Base-by-base conservation (phyloP, 2,113 vertebrate genomes). In the Tamias sibiricus region DNA sequence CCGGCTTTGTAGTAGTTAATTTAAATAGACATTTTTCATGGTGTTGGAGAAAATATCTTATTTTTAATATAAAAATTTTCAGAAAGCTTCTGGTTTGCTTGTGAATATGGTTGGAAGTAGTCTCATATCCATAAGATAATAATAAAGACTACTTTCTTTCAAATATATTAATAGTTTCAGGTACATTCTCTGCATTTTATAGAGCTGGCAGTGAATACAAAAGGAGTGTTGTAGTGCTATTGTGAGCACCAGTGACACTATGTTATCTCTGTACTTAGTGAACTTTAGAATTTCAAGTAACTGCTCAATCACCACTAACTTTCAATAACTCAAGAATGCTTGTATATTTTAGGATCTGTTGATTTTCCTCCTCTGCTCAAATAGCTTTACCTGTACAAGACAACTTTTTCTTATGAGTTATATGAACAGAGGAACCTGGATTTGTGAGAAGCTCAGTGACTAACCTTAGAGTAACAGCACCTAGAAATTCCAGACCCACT, bases 11-110 rank as follows among this genome's bases (percentile, higher is more conserved):
- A 66, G 1, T 97, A 82, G 94, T 97, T 98, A 97, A 97, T 94
- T 98, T 98, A 97, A 98, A 96, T 95, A 97, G 87, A 87, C 87
- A 28, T 85, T 87, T 92, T 86, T 59, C 95, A 94, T 97, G 0
- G 4, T 0, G 0, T 11, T 91, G 57, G 49, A 40, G 40, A 94
- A 52, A 76, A 86, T 71, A 52, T 57, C 81, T 95, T 90, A 85
- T 72, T 96, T 98, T 98, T 93, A 96, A 95, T 81, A 95, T 93
- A 84, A 95, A 94, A 97, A 95, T 59, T n/a, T 93, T 97, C 62
- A 94, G 91, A 96, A 95, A 87, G 52, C 74, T 94, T 95, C 69
- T 92, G 94, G 84, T 71, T 95, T 98, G 92, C 69, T 91, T 97
- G 6, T 86, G 93, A 86, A 89, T 75, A 28, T 94, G 77, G 87